These are phyloP conservation scores for Myripristis jacobus DNA, from an alignment of 2,797 vertebrate species.

Conservation along the genomic window DNA sequence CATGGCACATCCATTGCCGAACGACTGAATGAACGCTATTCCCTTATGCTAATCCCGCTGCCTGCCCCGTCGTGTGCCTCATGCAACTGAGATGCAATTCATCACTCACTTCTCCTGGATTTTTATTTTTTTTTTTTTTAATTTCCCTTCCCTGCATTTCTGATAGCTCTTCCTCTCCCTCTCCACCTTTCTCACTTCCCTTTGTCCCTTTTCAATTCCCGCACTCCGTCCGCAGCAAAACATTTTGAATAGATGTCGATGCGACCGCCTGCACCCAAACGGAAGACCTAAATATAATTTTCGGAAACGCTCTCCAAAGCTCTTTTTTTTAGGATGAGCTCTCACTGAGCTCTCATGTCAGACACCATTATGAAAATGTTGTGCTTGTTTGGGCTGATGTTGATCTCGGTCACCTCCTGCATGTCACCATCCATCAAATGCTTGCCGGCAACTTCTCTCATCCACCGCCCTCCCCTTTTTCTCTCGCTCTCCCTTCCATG, in stretches of 20 bases:
- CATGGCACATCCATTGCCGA: constrained; percentile 42
- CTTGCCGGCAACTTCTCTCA: constrained; percentile 15
- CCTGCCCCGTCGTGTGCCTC: constrained; percentile 26
- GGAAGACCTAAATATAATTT: too few relatives aligned
- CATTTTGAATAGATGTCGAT: neutral
- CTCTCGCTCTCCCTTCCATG: constrained; percentile 9
- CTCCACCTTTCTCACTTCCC: neutral
- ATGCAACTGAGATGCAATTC: constrained; percentile 38
- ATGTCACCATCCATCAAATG: constrained; percentile 14
- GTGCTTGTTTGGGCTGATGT: neutral
- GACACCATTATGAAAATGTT: neutral
- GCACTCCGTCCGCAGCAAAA: neutral
- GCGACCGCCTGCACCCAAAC: too few relatives aligned
- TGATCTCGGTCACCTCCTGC: constrained; percentile 4
- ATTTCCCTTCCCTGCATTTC: constrained; percentile 10
- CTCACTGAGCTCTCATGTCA: neutral
- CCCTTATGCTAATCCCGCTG: constrained; percentile 43
- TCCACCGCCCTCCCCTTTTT: neutral
- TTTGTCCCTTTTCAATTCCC: neutral
- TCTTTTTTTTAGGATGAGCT: neutral
- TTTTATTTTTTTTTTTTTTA: constrained; percentile 21
- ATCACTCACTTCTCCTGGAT: constrained; percentile 27
- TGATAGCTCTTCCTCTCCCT: neutral
- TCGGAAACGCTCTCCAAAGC: neutral
- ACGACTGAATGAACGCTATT: constrained; percentile 52